Percentiles rank a stretch among this genome's conserved stretches.
phyloP scores from a whole-genome alignment of 1,140 invertebrate genomes.

The Lordiphosa stackelbergi region DNA sequence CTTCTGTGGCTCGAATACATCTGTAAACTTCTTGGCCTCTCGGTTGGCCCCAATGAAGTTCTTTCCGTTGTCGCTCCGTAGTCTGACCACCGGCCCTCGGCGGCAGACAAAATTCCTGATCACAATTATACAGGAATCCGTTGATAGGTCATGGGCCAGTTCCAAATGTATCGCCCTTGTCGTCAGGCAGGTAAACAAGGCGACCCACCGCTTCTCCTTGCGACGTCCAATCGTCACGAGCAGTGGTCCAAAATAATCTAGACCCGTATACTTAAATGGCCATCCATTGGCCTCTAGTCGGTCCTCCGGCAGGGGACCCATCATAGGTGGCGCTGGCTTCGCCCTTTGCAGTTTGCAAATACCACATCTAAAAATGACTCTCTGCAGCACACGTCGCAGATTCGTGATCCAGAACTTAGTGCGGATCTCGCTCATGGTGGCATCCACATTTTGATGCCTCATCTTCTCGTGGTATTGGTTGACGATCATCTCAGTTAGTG shows the following conservation, averaged over 20 bases:
- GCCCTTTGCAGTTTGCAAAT: not conserved
- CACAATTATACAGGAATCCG: conserved; percentile 7
- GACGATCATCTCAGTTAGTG: conserved; percentile 2
- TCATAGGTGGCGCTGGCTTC: not conserved
- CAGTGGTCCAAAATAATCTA: conserved; percentile 9
- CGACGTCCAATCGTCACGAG: conserved; percentile 8
- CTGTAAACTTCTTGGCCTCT: conserved; percentile 1
- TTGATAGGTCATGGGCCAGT: conserved; percentile 1
- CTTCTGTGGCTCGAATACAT: conserved; percentile 8
- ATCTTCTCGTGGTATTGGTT: conserved; percentile 1
- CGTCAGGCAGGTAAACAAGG: conserved; percentile 11
- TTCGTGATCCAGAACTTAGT: conserved; percentile 7
- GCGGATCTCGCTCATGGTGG: not conserved
- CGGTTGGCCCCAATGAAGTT: conserved; percentile 7
- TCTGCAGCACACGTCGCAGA: conserved; percentile 1
- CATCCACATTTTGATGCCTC: conserved; percentile 6
- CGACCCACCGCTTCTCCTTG: too few relatives aligned
- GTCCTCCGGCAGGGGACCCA: conserved; percentile 3
- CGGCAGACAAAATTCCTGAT: conserved; percentile 8
- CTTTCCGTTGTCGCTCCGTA: conserved; percentile 1
- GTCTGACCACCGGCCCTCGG: conserved; percentile 1
- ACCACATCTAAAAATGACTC: too few relatives aligned
- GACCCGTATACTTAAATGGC: conserved; percentile 5
- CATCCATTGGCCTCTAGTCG: conserved; percentile 1
- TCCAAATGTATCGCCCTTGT: conserved; percentile 1